phyloP scores from a whole-genome alignment of 2,113 vertebrate species.

The Oreochromis aureus region DNA sequence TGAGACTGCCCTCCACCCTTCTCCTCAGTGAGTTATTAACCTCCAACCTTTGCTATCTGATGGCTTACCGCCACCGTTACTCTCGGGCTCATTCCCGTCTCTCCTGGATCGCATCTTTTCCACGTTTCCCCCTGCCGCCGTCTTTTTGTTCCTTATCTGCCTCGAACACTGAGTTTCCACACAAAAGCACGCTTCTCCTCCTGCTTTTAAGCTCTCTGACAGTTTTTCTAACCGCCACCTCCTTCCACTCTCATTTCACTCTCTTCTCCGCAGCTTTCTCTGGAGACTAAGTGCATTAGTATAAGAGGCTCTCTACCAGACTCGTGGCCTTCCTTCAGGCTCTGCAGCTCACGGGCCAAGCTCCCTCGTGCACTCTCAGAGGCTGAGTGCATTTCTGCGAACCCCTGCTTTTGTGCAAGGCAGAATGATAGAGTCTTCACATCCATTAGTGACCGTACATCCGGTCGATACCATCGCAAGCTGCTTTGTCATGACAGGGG shows the following conservation, averaged over 20 bases:
- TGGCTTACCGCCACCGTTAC: not conserved
- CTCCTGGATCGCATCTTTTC: not conserved
- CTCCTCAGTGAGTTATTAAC: slow-evolving; percentile 5
- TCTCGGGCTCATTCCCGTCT: not conserved
- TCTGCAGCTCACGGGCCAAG: not conserved
- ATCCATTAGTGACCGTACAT: not conserved
- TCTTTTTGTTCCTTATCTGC: not conserved
- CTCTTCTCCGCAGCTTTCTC: not conserved
- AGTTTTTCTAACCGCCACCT: not conserved
- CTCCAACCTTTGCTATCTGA: slow-evolving; percentile 17
- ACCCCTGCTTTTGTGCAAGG: not conserved
- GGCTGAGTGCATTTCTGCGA: not conserved
- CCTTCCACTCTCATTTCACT: not conserved
- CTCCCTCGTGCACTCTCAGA: not conserved
- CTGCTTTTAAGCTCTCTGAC: not conserved
- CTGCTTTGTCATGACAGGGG: not conserved
- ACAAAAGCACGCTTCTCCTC: not conserved
- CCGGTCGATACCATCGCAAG: not conserved
- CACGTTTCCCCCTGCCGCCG: not conserved
- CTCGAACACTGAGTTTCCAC: not conserved
- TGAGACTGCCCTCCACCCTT: not conserved
- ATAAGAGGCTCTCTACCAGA: slow-evolving; percentile 17
- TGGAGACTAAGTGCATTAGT: slow-evolving; percentile 37
- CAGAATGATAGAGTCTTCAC: not conserved
- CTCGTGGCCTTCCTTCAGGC: not conserved